Evolutionary conservation across 2,113 vertebrate genomes (phyloP).

Genomic region (Stegostoma tigrinum): DNA sequence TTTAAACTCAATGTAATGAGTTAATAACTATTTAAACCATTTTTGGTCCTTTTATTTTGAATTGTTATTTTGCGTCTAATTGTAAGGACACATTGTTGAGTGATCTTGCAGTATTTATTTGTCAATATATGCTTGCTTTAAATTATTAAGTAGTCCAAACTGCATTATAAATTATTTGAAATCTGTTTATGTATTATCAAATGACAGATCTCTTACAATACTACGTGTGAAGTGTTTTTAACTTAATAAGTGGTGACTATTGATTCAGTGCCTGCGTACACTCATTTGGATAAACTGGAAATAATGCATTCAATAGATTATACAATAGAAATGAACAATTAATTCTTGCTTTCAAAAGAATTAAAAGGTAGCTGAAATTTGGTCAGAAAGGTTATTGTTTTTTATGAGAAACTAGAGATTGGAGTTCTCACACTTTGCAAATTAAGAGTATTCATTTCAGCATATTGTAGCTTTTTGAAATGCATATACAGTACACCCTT

Average conservation of each 20-base stretch:
- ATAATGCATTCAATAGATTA: neutral
- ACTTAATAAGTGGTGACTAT: neutral
- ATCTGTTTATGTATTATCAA: neutral
- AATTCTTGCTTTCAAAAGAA: neutral
- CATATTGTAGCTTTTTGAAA: neutral
- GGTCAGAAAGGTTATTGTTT: neutral
- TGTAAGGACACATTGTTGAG: neutral
- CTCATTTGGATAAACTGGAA: neutral
- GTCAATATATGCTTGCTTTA: neutral
- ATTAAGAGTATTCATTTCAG: neutral
- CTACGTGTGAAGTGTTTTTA: too few relatives aligned
- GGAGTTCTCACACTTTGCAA: neutral
- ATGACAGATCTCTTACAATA: neutral
- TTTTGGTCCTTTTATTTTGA: neutral
- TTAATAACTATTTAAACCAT: neutral
- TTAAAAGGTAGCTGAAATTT: neutral
- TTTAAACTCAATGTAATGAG: neutral
- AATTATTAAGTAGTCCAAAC: neutral
- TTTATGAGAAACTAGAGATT: neutral
- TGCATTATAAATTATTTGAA: neutral
- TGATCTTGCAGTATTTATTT: neutral
- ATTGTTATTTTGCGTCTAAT: neutral
- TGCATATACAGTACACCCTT: neutral
- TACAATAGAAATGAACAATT: neutral
- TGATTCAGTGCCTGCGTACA: neutral